These are phyloP conservation scores for Crotalus viridis DNA, from an alignment of 2,113 vertebrate species.

Conservation along the genomic window DNA sequence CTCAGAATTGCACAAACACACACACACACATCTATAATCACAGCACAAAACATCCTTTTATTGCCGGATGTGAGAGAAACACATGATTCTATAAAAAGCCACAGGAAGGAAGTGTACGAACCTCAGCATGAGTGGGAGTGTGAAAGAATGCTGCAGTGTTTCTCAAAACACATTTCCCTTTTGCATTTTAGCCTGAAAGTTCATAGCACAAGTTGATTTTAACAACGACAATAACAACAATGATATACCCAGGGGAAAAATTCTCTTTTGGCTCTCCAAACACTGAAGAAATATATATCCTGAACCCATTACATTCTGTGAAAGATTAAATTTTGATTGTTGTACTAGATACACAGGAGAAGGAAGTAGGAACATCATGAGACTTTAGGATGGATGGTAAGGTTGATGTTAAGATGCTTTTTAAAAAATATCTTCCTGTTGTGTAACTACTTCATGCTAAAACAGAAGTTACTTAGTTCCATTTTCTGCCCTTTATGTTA, in stretches of 20 bases:
- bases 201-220: not conserved
- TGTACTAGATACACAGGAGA: not conserved
- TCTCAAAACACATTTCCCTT: slow-evolving; percentile 48
- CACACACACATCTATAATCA: slow-evolving; percentile 31
- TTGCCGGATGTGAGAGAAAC: slow-evolving; percentile 95
- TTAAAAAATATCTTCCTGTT: not conserved
- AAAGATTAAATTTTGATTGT: not conserved
- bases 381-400: not conserved
- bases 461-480: not conserved
- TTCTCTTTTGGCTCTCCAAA: slow-evolving; percentile 18
- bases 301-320: not conserved
- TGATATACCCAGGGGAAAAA: not conserved
- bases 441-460: not conserved
- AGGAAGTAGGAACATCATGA: not conserved
- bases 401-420: not conserved
- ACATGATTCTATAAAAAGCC: slow-evolving; percentile 93
- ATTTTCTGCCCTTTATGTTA: not conserved
- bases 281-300: slow-evolving; percentile 26
- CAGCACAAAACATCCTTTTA: slow-evolving; percentile 89
- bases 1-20: not conserved
- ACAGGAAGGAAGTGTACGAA: slow-evolving; percentile 97
- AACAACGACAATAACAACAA: not conserved
- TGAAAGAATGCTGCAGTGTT: slow-evolving; percentile 83
- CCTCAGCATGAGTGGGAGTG: slow-evolving; percentile 83
- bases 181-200: slow-evolving; percentile 45